Evolutionary conservation across 2,113 vertebrate genomes (phyloP).

Genomic region (Corydoras sp.): DNA sequence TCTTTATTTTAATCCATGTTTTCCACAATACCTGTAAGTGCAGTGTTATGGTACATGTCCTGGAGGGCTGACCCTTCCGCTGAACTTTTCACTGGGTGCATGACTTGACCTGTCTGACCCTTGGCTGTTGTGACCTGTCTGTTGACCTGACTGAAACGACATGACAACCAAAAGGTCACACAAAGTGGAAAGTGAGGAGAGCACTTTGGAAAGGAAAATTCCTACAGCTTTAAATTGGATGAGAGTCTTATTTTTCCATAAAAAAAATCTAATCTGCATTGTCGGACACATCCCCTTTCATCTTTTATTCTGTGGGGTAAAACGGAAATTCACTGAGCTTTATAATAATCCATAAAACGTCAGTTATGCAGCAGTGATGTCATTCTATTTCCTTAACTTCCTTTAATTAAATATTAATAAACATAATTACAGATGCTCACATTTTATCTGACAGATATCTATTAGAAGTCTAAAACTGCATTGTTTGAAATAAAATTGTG

Average conservation of each 20-base stretch:
- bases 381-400: constrained; percentile 18
- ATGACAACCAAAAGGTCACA: constrained; percentile 35
- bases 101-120: constrained; percentile 79
- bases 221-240: constrained; percentile 10
- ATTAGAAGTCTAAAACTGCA: background rate
- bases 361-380: constrained; percentile 26
- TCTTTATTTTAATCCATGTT: no score
- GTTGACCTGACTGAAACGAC: constrained; percentile 51
- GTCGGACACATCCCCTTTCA: constrained; percentile 8
- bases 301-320: constrained; percentile 12
- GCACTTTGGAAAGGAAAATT: constrained; percentile 11
- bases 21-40: no score
- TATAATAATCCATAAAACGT: constrained; percentile 10
- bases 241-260: no score
- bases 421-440: constrained; percentile 20
- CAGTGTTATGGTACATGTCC: background rate
- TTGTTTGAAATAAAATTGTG: background rate
- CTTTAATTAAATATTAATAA: constrained; percentile 46
- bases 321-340: constrained; percentile 11
- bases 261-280: background rate
- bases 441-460: constrained; percentile 5
- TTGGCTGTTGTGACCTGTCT: constrained; percentile 79
- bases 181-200: constrained; percentile 31
- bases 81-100: constrained; percentile 80
- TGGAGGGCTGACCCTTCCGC: constrained; percentile 41